Base-by-base conservation (phyloP, 2,113 vertebrate species). In the Ammodytes dubius region DNA sequence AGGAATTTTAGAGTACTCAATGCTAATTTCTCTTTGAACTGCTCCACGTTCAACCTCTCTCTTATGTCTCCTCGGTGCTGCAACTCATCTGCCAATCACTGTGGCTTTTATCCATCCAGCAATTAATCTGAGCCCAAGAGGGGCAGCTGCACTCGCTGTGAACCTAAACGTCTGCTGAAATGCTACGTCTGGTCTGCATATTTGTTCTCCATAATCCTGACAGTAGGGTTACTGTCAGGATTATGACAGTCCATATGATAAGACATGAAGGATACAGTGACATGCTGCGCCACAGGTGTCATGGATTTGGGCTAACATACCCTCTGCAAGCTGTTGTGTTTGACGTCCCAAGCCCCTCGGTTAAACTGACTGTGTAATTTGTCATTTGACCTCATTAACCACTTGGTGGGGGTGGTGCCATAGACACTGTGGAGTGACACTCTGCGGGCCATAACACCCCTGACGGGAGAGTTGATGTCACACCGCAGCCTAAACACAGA, bases 341-440 rank as follows among this genome's bases (percentile, higher is more conserved):
- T 50, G 39, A 68, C 42, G 65, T 77, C 83, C 65, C 70, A 58
- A 64, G 58, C 75, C 74, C 74, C 80, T 56, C 79, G 81, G 88
- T 90, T 90, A 89, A 93, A 92, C 84, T 67, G 89, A 87, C 88
- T 90, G 86, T 92, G 86, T 89, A 85, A 93, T 93, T 91, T 10
- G 39, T 89, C 81, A 89, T 90, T 93, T 92, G 92, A 94, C 93
- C 93, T 94, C 91, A 95, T 95, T 94, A 94, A 81, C 86, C 83
- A 84, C 88, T 76, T 88, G 84, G 90, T 63, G 12, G 40, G 88
- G 80, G 58, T 52, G 72, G 68, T 75, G 56, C 42, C 66, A 70
- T 13, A 57, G 52, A 84, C 77, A 83, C 90, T 88, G 74, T 71
- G 58, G 80, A 83, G 86, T 85, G 78, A 87, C 88, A 88, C 80